phyloP scores from a whole-genome alignment of 2,888 invertebrate genomes.

The Prosopocoilus inquinatus region DNA sequence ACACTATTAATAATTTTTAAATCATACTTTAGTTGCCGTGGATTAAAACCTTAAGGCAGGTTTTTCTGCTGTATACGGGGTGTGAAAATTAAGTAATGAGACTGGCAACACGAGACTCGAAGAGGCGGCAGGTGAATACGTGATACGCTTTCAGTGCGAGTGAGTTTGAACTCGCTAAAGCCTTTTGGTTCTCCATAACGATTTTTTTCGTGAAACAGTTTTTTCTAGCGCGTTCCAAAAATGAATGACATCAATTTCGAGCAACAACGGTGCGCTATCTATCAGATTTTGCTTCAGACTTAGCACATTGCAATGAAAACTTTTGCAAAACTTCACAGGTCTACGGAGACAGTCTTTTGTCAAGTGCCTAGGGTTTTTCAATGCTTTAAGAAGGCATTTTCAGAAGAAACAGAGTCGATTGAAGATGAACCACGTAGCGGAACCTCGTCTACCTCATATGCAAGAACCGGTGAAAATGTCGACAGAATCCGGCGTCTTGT shows the following conservation, averaged over 20 bases:
- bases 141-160: slow-evolving; percentile 1
- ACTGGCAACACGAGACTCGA: too few species aligned
- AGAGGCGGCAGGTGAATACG: not conserved
- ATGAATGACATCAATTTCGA: slow-evolving; percentile 21
- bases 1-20: too few species aligned
- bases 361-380: slow-evolving; percentile 22
- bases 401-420: slow-evolving; percentile 14
- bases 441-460: slow-evolving; percentile 20
- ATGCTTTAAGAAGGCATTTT: slow-evolving; percentile 6
- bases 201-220: slow-evolving; percentile 15
- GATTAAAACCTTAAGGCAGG: too few species aligned
- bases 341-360: slow-evolving; percentile 25
- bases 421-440: slow-evolving; percentile 20
- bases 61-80: too few species aligned
- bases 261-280: slow-evolving; percentile 23
- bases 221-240: slow-evolving; percentile 16
- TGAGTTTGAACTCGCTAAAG: slow-evolving; percentile 3
- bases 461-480: slow-evolving; percentile 25
- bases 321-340: slow-evolving; percentile 24
- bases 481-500: slow-evolving; percentile 24
- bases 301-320: slow-evolving; percentile 27
- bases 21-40: too few species aligned
- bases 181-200: slow-evolving; percentile 9
- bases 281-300: slow-evolving; percentile 28
- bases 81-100: too few species aligned